These are phyloP conservation scores for Antechinus stuartii DNA, from an alignment of 2,113 vertebrate genomes.

Conservation along the genomic window DNA sequence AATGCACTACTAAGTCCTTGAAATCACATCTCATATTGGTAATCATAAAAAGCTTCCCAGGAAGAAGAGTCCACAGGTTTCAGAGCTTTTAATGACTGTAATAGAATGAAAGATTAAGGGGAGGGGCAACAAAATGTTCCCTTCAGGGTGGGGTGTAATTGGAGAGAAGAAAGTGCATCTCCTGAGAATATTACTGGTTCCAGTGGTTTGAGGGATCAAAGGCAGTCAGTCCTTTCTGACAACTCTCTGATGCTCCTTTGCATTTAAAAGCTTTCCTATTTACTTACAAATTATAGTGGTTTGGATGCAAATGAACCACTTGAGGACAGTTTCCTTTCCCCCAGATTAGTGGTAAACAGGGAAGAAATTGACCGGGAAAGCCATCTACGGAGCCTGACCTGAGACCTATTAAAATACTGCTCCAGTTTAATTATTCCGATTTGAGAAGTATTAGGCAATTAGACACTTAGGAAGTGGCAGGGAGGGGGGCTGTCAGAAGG, in stretches of 20 bases:
- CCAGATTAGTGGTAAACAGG: constrained; percentile 53
- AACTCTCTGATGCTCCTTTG: constrained; percentile 50
- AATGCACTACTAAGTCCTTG: not conserved
- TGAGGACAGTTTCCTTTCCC: constrained; percentile 60
- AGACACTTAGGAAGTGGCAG: constrained; percentile 52
- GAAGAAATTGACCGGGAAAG: constrained; percentile 54
- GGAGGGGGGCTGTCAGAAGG: not conserved
- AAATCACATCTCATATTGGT: not conserved
- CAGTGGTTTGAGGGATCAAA: constrained; percentile 67
- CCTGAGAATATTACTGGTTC: constrained; percentile 56
- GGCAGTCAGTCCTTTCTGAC: constrained; percentile 31
- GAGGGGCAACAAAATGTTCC: not conserved
- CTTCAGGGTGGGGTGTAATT: constrained; percentile 35
- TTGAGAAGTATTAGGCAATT: constrained; percentile 66
- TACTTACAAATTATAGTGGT: constrained; percentile 70
- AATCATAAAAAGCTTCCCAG: constrained; percentile 1
- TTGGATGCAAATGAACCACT: constrained; percentile 66
- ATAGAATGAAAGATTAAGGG: constrained; percentile 44
- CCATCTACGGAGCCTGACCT: constrained; percentile 56
- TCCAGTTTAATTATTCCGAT: constrained; percentile 68
- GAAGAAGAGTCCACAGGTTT: not conserved
- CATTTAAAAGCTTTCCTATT: constrained; percentile 69
- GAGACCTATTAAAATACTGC: constrained; percentile 58
- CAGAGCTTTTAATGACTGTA: constrained; percentile 22
- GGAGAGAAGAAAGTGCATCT: constrained; percentile 61